phyloP scores from a whole-genome alignment of 2,888 invertebrate genomes.

The Patella depressa region DNA sequence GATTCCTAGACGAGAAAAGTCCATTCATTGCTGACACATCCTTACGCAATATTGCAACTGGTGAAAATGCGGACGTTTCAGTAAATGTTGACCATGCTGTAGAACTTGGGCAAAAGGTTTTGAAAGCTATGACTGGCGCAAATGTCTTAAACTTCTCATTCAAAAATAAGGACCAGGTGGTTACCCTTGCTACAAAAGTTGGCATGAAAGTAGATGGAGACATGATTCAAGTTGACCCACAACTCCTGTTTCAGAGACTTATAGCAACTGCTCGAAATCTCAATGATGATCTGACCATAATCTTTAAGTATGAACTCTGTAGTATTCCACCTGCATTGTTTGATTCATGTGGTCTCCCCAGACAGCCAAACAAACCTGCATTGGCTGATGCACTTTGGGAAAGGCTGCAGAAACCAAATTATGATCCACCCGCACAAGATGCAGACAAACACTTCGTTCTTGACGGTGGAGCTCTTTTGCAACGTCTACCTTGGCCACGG shows the following conservation, averaged over 20 bases:
- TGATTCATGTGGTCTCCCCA: slow-evolving; percentile 33
- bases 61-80: slow-evolving; percentile 33
- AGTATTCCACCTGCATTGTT: slow-evolving; percentile 41
- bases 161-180: slow-evolving; percentile 26
- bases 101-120: slow-evolving; percentile 32
- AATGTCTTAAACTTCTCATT: slow-evolving; percentile 28
- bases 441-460: slow-evolving; percentile 31
- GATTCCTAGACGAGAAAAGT: slow-evolving; percentile 33
- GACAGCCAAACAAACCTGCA: slow-evolving; percentile 37
- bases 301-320: slow-evolving; percentile 43
- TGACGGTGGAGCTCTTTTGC: slow-evolving; percentile 45
- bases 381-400: slow-evolving; percentile 42
- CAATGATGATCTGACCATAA: slow-evolving; percentile 19
- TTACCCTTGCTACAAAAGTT: slow-evolving; percentile 27
- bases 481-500: slow-evolving; percentile 39
- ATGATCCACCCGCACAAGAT: slow-evolving; percentile 13
- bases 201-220: slow-evolving; percentile 23
- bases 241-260: slow-evolving; percentile 41
- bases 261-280: slow-evolving; percentile 16
- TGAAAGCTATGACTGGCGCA: slow-evolving; percentile 36
- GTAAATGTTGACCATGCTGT: slow-evolving; percentile 43
- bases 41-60: slow-evolving; percentile 45
- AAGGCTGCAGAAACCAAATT: slow-evolving; percentile 15
- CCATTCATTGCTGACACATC: slow-evolving; percentile 37
- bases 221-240: slow-evolving; percentile 29